phyloP scores from a whole-genome alignment of 2,113 vertebrate genomes.

The Epinephelus fuscoguttatus region DNA sequence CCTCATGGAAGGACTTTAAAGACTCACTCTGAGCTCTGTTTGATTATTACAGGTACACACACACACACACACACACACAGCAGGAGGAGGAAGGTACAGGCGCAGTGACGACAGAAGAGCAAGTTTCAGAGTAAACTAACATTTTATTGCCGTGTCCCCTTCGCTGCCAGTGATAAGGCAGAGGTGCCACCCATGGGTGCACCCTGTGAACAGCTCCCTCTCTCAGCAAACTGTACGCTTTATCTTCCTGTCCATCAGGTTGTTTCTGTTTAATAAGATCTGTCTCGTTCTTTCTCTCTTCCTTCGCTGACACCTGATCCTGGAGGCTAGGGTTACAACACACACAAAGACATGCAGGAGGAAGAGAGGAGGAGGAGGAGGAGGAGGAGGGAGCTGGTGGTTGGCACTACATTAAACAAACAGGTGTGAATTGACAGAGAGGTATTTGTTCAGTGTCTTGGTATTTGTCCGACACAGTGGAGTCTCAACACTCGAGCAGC shows the following conservation, averaged over 20 bases:
- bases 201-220: not conserved
- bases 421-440: conserved; percentile 32
- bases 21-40: not conserved
- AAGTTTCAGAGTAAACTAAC: conserved; percentile 20
- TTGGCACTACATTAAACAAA: conserved; percentile 57
- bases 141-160: not conserved
- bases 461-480: conserved; percentile 23
- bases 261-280: conserved; percentile 21
- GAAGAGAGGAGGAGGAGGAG: conserved; percentile 6
- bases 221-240: not conserved
- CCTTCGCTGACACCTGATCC: conserved; percentile 61
- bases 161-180: conserved; percentile 1
- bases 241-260: not conserved
- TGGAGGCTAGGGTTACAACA: conserved; percentile 68
- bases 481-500: not conserved
- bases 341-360: conserved; percentile 33
- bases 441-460: conserved; percentile 41
- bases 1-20: not conserved
- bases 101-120: not conserved
- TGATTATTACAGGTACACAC: not conserved
- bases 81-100: too few species aligned
- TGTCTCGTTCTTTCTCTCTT: conserved; percentile 2
- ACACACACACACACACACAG: not conserved
- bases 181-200: conserved; percentile 25
- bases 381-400: conserved; percentile 13